Base-by-base conservation (phyloP, 2,797 vertebrate species). In the Triplophysa yarkandensis region DNA sequence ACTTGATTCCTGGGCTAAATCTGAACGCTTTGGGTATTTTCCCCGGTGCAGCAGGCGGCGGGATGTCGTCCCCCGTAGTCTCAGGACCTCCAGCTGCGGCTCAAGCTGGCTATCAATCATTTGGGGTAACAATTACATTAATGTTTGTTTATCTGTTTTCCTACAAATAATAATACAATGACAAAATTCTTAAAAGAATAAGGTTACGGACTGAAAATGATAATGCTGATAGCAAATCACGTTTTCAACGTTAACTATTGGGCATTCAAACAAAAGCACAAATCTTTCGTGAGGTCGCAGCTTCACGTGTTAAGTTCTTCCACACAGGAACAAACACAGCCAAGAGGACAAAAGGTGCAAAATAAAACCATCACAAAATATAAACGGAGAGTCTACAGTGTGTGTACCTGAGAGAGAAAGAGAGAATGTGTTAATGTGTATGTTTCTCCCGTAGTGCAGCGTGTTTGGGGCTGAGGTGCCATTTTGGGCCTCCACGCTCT, bases 1-100 rank as follows among this genome's bases (percentile, higher is more conserved):
- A 98, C 92, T 91, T 99, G 90, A 98, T 99, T 88, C 97, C 97
- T 80, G 97, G 97, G 81, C 91, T 99, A 86, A 99, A 99, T 92
- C 92, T 99, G 82, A 99, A 98, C 70, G 96, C 96, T 41, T 89
- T 99, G 89, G 97, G 97, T 80, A 88, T 99, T 73, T 99, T 98
- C 85, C 97, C 97, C 67, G 94, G 94, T 60, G 94, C 94, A 54
- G 91, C 94, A 57, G 91, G 95, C 80, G 95, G 95, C 80, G 95
- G 95, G 80, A 94, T 98, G 92, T 93, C 95, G 10, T 92, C 95
- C 74, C 93, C 96, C 6, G 92, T 96, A 90, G 89, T 94, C 86
- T 94, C 88, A 2, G 92, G 93, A 76, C 93, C 95, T 6, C 93
- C 95, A 0, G 90, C 95, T 28, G 94, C 95, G 84, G 91, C 94